A percentile compares a stretch with the other conserved stretches of the same genome.
phyloP scores from a whole-genome alignment of 2,888 invertebrate genomes.

The Drosophila merina region DNA sequence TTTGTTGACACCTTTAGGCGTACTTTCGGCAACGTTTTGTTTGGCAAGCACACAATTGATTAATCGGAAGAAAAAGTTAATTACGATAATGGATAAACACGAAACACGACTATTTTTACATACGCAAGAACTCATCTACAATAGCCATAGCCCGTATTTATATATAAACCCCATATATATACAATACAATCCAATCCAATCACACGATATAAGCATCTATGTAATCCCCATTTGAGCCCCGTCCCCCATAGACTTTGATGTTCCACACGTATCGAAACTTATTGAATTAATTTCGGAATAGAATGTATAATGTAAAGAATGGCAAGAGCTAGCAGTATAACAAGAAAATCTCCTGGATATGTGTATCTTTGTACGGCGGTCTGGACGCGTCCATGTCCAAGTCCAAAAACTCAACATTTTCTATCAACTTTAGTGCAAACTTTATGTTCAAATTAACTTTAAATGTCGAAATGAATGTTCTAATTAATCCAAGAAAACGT shows the following conservation, averaged over 20 bases:
- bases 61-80: constrained; percentile 43
- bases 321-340: constrained; percentile 34
- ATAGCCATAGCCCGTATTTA: constrained; percentile 47
- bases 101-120: constrained; percentile 52
- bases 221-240: constrained; percentile 17
- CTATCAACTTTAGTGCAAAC: constrained; percentile 75
- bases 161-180: constrained; percentile 1
- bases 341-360: constrained; percentile 22
- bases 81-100: constrained; percentile 47
- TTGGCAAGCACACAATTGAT: constrained; percentile 71
- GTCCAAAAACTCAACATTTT: constrained; percentile 51
- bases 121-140: constrained; percentile 40
- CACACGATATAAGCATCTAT: constrained; percentile 32
- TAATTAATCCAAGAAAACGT: constrained; percentile 65
- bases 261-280: constrained; percentile 56
- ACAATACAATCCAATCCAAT: not conserved
- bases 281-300: constrained; percentile 50
- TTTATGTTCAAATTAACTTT: constrained; percentile 78
- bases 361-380: constrained; percentile 35
- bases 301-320: constrained; percentile 39
- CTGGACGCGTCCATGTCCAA: constrained; percentile 35
- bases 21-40: constrained; percentile 75
- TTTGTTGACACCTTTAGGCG: constrained; percentile 59
- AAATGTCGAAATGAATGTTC: constrained; percentile 79
- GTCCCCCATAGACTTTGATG: constrained; percentile 55